Evolutionary conservation across 2,113 vertebrate species (phyloP), one percentile per base, ranked within the genome.

Genomic region (Cyphotilapia sp.): DNA sequence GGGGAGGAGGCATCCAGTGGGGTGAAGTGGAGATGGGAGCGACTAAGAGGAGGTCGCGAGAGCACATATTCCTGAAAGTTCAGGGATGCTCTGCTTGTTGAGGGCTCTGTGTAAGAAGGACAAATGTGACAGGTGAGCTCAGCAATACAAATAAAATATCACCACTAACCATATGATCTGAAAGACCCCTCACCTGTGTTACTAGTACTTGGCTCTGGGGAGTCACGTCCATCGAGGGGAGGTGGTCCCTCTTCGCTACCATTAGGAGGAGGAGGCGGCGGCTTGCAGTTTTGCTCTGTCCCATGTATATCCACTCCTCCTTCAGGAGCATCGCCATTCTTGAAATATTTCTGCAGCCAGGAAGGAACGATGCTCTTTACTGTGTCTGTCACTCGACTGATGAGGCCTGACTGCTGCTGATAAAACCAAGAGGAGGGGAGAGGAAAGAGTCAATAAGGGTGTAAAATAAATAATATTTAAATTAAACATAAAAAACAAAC

Each of bases 271-370:
- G 94, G 88, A 2, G 83, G 91, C 6, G 96, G 95, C 6, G 94
- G 90, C 85, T 95, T 90, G 49, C 92, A 96, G 93, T 95, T 96
- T 95, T 61, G 92, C 17, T 94, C 95, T 27, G 83, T 85, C 49
- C 47, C 87, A 6, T 87, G 90, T 40, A 47, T 31, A 24, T 53
- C 19, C 6, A 56, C 91, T 38, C 7, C 92, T 85, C 85, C 96
- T 83, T 95, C 96, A 76, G 94, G 95, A 74, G 93, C 93, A 92
- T 98, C 97, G n/a, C 89, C 97, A 93, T 96, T 98, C 81, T 96
- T 98, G 93, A 99, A 99, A 89, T 99, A 99, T 91, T 97, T 98
- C 90, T 98, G 98, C 54, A 99, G 91, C 99, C 99, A 99, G 71
- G 96, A 97, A 31, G 99, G 99, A 83, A 99, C 98, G 81, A 99